Conservation (phyloP, 2,113 vertebrate genomes). For the Lophotis ruficrista region DNA sequence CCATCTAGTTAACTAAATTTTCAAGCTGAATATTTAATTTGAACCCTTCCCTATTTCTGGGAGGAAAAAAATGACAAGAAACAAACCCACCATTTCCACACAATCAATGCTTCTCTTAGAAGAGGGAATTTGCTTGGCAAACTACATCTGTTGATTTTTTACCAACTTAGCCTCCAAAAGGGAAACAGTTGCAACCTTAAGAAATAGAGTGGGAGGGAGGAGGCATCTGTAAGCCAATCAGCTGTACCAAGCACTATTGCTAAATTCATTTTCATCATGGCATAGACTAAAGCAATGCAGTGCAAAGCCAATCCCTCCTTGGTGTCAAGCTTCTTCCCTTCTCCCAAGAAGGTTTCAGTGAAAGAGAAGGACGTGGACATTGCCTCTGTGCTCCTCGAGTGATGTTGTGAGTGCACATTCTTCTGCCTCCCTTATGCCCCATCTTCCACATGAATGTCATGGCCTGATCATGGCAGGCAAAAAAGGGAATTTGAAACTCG, state of each 20-base stretch:
- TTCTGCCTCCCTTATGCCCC: not conserved
- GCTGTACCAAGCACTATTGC: not conserved
- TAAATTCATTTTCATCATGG: not conserved
- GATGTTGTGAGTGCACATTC: not conserved
- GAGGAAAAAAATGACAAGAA: too few relatives aligned
- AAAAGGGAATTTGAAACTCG: not conserved
- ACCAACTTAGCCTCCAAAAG: not conserved
- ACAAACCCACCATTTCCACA: not conserved
- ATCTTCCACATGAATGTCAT: not conserved
- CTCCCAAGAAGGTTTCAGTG: not conserved
- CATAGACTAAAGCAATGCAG: not conserved
- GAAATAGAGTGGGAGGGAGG: not conserved
- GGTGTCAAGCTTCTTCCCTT: not conserved
- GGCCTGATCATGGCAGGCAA: not conserved
- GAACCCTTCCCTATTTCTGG: not conserved
- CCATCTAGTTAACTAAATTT: constrained; percentile 19
- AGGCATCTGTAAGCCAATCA: not conserved
- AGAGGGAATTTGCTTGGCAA: not conserved
- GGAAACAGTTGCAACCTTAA: not conserved
- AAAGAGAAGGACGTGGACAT: not conserved
- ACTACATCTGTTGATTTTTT: not conserved
- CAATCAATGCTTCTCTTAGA: rapidly evolving
- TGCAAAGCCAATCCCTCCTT: not conserved
- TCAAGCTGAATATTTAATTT: not conserved
- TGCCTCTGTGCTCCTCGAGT: not conserved